Conservation (phyloP, 1,140 invertebrate species). For the Drosophila bocqueti region DNA sequence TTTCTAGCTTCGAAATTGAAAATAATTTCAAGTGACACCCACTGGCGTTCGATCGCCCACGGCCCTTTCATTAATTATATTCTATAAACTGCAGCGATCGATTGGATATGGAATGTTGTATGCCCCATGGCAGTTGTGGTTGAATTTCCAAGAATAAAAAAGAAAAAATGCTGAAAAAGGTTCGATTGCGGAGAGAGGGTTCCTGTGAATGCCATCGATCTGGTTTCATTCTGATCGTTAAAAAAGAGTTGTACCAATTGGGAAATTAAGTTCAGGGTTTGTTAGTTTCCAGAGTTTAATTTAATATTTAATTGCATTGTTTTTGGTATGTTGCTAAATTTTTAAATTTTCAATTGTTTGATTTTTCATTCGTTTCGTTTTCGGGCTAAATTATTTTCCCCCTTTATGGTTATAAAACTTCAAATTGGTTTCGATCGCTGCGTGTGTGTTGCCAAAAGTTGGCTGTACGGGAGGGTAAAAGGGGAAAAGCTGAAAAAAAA, state of each 20-base stretch:
- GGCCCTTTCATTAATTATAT: slow-evolving; percentile 35
- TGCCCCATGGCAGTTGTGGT: slow-evolving; percentile 6
- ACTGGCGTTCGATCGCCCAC: slow-evolving; percentile 37
- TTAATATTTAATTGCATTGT: slow-evolving; percentile 5
- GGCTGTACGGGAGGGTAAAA: background rate
- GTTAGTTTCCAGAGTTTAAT: background rate
- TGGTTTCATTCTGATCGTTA: slow-evolving; percentile 1
- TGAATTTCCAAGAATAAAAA: slow-evolving; percentile 9
- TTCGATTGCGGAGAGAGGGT: slow-evolving; percentile 1
- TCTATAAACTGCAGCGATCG: slow-evolving; percentile 37
- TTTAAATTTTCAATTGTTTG: slow-evolving; percentile 6
- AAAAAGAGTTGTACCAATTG: background rate
- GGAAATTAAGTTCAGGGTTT: background rate
- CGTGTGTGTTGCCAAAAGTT: slow-evolving; percentile 13
- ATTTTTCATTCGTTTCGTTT: background rate
- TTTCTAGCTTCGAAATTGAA: slow-evolving; percentile 58
- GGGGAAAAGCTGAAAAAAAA: background rate
- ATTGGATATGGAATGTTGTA: slow-evolving; percentile 22
- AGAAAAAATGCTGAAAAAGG: slow-evolving; percentile 5
- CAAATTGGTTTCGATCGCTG: slow-evolving; percentile 9
- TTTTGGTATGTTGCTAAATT: slow-evolving; percentile 6
- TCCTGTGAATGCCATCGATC: slow-evolving; percentile 2
- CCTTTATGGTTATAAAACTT: slow-evolving; percentile 19
- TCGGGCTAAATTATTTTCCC: slow-evolving; percentile 2
- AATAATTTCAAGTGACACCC: slow-evolving; percentile 59